Base-by-base conservation (phyloP, 2,797 vertebrate species). In the Anableps anableps region DNA sequence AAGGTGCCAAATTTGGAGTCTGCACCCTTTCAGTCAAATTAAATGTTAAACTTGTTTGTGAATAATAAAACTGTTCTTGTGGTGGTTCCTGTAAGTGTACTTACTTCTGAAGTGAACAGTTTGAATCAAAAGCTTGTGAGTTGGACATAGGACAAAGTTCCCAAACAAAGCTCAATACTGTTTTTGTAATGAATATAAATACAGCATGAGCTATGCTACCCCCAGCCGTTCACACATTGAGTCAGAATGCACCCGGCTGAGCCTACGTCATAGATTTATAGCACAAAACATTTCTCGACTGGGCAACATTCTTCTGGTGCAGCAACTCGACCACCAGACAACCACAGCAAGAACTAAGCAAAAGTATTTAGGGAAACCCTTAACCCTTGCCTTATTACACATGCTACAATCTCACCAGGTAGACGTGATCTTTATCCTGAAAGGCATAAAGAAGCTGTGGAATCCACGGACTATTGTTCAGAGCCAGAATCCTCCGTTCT, bases 391-490 rank as follows among this genome's bases (percentile, higher is more conserved):
- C 14, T 43, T n/a, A 43, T 71, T 47, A 71, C 29, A 85, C 36
- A 62, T 17, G 29, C 38, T 72, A 47, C 51, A 77, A 72, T 72
- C 96, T 97, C 92, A 99, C 98, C 97, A 99, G 94, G 88, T 97
- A 99, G 71, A 99, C 94, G 60, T 95, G 94, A 78, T 96, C 96
- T 93, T 95, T 96, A 95, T 99, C 98, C 89, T 99, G 99, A 93
- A 99, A 99, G 29, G 98, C 97, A 68, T 96, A 97, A 14, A 98
- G 95, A 74, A 99, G 95, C 80, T 96, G 96, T 72, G 98, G 98
- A 82, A 99, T 97, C 98, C 98, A 99, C 0, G 97, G 97, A 81
- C 97, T 97, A 79, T 84, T 94, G 91, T 95, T 97, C 85, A 91
- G 89, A 90, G 97, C 94, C 83, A 99, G 88, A 88, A 99, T 96